Evolutionary conservation across 2,113 vertebrate genomes (phyloP).

Genomic region (Anguilla rostrata): DNA sequence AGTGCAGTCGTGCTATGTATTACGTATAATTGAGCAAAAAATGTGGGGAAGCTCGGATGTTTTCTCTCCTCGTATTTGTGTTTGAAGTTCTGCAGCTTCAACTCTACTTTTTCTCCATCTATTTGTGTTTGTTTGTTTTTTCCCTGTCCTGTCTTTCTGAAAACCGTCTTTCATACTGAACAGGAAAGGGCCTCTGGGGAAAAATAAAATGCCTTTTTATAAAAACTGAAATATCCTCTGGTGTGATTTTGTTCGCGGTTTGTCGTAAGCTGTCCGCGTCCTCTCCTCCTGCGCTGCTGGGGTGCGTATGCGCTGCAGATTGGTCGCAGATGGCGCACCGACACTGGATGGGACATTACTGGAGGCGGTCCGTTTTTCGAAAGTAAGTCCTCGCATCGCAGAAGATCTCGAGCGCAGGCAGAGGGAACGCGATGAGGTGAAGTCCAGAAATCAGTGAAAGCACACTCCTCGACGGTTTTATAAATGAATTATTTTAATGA

Average conservation of each 20-base stretch:
- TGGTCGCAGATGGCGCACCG: not conserved
- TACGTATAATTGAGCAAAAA: not conserved
- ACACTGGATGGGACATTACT: too few relatives aligned
- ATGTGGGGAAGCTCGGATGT: not conserved
- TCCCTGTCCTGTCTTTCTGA: constrained; percentile 8
- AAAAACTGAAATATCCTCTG: constrained; percentile 6
- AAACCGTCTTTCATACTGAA: constrained; percentile 40
- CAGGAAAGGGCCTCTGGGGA: constrained; percentile 49
- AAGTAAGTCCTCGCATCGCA: too few relatives aligned
- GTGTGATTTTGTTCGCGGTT: not conserved
- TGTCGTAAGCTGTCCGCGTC: not conserved
- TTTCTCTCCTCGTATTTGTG: not conserved
- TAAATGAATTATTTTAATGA: too few relatives aligned
- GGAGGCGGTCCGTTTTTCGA: too few relatives aligned
- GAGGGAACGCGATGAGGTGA: too few relatives aligned
- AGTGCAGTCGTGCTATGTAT: not conserved
- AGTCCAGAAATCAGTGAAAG: too few relatives aligned
- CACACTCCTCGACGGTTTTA: too few relatives aligned
- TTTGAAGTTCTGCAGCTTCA: constrained; percentile 16
- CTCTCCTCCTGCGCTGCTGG: not conserved
- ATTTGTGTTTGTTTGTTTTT: constrained; percentile 12
- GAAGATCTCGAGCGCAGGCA: too few relatives aligned
- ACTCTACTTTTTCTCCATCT: not conserved
- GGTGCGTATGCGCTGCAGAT: not conserved
- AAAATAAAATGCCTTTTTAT: constrained; percentile 38